Base-by-base conservation (phyloP, 2,888 invertebrate species). In the Troides oblongomaculatus region DNA sequence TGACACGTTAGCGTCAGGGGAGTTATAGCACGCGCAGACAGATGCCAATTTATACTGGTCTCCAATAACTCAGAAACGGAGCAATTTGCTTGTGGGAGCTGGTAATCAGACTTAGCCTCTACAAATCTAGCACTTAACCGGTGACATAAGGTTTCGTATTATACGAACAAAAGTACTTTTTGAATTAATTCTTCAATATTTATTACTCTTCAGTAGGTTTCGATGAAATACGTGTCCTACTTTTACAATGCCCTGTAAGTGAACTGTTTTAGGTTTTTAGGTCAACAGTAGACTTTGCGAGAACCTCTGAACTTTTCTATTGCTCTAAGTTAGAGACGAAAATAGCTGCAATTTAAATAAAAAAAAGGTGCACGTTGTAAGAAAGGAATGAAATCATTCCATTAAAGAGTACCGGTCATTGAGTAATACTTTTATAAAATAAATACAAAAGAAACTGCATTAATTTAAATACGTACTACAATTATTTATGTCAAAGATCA, bases 61-160 rank as follows among this genome's bases (percentile, higher is more conserved):
- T 65, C 63, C 73, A 74, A 73, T 75, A 72, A 78, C 75, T 78
- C 75, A 76, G 76, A 75, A 74, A 73, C 72, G 68, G 74, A 73
- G 75, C 78, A 79, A 79, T 81, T 82, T 81, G 78, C 77, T 78
- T 77, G 75, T 70, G 76, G 76, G 72, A 75, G 74, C 73, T 74
- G 67, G 73, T 76, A 78, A 77, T 78, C 73, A 74, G 74, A 76
- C 73, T 77, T 69, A 71, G 72, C 71, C 64, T 71, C 64, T 72
- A 70, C 72, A 75, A 73, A 76, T 76, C 73, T 73, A 68, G 70
- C 63, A 72, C 66, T 73, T 76, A 21, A 68, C 62, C 67, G 59
- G 66, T 66, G 63, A 70, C 66, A 43, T 64, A 59, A 43, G 68
- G 63, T 60, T 64, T 69, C 8, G 8, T 62, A 62, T 50, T 50